A percentile compares a stretch with the other conserved stretches of the same genome.
phyloP scores from a whole-genome alignment of 2,888 invertebrate genomes.

The Hemicrepidius hirtus region DNA sequence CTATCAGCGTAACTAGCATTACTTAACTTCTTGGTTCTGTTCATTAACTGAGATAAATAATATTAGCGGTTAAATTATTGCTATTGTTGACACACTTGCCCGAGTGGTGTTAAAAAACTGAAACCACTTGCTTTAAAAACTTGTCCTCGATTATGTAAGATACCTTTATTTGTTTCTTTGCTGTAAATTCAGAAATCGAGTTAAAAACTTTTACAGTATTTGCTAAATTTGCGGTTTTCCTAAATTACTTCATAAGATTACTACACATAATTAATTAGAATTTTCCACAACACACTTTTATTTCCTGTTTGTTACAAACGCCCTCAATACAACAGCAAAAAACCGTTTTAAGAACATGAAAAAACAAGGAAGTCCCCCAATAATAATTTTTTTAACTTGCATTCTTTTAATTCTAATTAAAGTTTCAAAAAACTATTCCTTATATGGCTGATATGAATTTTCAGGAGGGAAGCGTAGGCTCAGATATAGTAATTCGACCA shows the following conservation, averaged over 20 bases:
- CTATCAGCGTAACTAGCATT: conserved; percentile 11
- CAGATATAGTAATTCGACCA: conserved; percentile 91
- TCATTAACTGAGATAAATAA: conserved; percentile 28
- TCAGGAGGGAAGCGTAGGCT: conserved; percentile 95
- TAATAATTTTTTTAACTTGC: too few species aligned
- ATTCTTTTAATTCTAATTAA: too few species aligned
- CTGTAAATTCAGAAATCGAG: too few species aligned
- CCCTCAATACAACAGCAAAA: too few species aligned
- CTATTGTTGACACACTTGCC: conserved; percentile 38
- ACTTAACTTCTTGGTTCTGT: conserved; percentile 25
- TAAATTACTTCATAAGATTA: too few species aligned
- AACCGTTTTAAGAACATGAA: too few species aligned
- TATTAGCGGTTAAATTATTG: conserved; percentile 30
- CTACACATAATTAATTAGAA: too few species aligned
- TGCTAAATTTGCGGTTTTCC: too few species aligned
- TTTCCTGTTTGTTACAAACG: too few species aligned
- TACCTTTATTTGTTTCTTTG: neutral
- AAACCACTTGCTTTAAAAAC: conserved; percentile 31
- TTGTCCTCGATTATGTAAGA: conserved; percentile 38
- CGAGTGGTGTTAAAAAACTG: conserved; percentile 25
- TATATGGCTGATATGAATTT: conserved; percentile 22
- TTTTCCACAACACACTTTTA: too few species aligned
- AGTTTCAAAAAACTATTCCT: neutral
- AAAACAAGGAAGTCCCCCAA: too few species aligned
- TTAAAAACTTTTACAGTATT: too few species aligned